These are phyloP conservation scores for Struthio camelus DNA, from an alignment of 2,113 vertebrate genomes.

Conservation along the genomic window DNA sequence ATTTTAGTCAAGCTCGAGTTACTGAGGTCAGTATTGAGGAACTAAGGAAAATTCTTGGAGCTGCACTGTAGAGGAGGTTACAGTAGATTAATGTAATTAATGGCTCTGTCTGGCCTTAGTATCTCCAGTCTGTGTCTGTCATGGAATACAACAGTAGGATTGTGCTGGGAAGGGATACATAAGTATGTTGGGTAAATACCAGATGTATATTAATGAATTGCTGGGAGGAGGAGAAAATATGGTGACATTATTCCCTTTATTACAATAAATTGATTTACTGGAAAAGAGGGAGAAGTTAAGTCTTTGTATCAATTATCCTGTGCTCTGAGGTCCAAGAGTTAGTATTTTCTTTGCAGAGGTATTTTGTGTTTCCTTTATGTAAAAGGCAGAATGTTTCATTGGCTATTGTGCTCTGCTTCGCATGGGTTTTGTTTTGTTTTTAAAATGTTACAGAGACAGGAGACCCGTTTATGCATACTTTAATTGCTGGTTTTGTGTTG, in stretches of 20 bases:
- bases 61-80: background rate
- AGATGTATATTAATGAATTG: background rate
- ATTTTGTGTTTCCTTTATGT: background rate
- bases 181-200: background rate
- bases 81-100: background rate
- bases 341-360: background rate
- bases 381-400: background rate
- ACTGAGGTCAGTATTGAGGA: background rate
- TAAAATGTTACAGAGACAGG: background rate
- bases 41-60: background rate
- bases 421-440: background rate
- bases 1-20: background rate
- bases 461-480: background rate
- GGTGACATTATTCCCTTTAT: background rate
- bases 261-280: background rate
- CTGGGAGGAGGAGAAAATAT: background rate
- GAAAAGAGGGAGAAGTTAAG: background rate
- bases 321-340: background rate
- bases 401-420: background rate
- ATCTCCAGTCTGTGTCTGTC: background rate
- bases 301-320: background rate
- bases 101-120: background rate
- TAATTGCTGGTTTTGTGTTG: conserved; percentile 63
- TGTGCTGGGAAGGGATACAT: background rate
- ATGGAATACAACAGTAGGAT: background rate